Evolutionary conservation across 1,140 invertebrate genomes (phyloP), one percentile per base, ranked within the genome.

Genomic region (Drosophila lini): DNA sequence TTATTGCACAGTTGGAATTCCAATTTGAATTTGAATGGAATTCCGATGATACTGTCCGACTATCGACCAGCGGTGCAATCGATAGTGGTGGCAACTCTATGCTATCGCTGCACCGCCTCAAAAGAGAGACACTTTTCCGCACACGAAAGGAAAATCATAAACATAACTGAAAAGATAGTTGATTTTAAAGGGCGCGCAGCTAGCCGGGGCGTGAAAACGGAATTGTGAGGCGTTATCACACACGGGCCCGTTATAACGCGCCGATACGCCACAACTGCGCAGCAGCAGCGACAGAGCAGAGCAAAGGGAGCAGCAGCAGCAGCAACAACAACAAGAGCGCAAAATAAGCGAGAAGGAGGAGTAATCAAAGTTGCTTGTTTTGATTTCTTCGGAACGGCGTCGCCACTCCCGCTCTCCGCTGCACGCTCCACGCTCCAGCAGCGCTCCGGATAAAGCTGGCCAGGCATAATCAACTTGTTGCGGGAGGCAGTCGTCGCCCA

Each of bases 161-260:
- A 34, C 65, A 69, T 55, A 69, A 69, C 62, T 45, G 65, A 53
- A 67, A 67, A 67, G 47, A 69, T 67, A 69, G 61, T 53, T 64
- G 47, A 50, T 55, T 38, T 55, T 38, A 25, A 55, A 25, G 32
- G 45, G 58, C 58, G 28, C 58, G 44, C 16, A 50, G 58, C 31
- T 36, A 67, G 45, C 45, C 47, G 61, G 65, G 19, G 31, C 61
- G 61, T 48, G 25, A 67, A 67, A 63, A 32, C 34, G 28, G 59
- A 64, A 32, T 42, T 34, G 59, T 28, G 62, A 67, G 45, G 36
- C 42, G 45, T 53, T 69, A 67, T 69, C 62, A 55, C 47, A 57
- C 34, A 41, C 13, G 56, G 63, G 25, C 31, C 4, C 22, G n/a
- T 13, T 36, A 45, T 19, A 53, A 31, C 19, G 16, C 5, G 32